Evolutionary conservation across 2,797 vertebrate genomes (phyloP).

Genomic region (Argya squamiceps): DNA sequence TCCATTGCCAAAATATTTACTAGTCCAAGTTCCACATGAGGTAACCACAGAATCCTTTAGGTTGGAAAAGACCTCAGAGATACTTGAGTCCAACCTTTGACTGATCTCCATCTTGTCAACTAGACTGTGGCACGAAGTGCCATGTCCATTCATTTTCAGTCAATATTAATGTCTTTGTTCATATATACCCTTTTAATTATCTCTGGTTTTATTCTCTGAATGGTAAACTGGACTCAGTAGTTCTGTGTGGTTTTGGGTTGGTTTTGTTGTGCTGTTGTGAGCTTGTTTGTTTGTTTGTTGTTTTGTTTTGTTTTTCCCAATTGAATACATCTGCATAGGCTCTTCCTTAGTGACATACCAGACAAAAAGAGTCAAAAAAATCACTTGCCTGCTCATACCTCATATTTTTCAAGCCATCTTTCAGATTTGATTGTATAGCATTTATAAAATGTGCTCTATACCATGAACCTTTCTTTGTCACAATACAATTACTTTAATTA

Average conservation of each 20-base stretch:
- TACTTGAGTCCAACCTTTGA: background rate
- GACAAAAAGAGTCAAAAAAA: background rate
- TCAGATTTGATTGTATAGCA: conserved; percentile 17
- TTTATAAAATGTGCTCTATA: conserved; percentile 44
- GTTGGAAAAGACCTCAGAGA: background rate
- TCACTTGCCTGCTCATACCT: background rate
- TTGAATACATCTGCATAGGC: background rate
- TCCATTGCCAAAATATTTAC: background rate
- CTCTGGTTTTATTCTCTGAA: background rate
- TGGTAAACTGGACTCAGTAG: background rate
- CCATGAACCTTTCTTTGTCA: conserved; percentile 56
- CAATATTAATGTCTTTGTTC: background rate
- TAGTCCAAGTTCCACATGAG: background rate
- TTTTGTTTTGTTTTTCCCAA: background rate
- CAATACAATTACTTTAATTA: conserved; percentile 46
- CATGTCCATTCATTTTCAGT: background rate
- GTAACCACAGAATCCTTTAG: background rate
- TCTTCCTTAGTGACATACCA: background rate
- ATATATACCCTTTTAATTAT: background rate
- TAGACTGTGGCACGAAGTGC: too few species aligned
- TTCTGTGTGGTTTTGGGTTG: background rate
- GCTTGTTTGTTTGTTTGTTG: background rate
- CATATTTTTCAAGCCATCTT: conserved; percentile 31
- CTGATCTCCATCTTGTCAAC: background rate
- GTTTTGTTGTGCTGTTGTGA: background rate